Conservation (phyloP, 2,888 invertebrate genomes). For the Leucophenga montana region DNA sequence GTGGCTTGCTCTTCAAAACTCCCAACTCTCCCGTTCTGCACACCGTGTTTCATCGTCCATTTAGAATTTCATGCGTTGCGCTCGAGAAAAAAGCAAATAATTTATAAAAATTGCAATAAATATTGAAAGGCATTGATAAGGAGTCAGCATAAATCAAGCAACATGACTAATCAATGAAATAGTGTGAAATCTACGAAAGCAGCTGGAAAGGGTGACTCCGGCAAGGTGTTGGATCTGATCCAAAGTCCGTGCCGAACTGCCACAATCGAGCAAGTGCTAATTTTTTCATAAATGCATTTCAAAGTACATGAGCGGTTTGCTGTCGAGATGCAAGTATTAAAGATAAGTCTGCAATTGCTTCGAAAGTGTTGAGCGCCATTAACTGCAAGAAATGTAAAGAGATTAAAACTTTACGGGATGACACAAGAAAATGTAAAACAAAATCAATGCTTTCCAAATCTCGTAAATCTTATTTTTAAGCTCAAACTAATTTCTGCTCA, state of each 20-base stretch:
- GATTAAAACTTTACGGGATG: too few species aligned
- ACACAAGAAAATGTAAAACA: too few species aligned
- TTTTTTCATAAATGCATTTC: slow-evolving; percentile 2
- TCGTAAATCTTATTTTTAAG: too few species aligned
- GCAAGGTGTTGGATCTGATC: background rate
- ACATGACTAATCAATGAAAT: slow-evolving; percentile 68
- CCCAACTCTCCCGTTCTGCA: too few species aligned
- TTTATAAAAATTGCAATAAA: slow-evolving; percentile 72
- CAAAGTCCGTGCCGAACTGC: background rate
- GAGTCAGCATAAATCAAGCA: slow-evolving; percentile 73
- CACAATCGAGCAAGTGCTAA: slow-evolving; percentile 6
- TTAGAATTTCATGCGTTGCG: slow-evolving; percentile 9
- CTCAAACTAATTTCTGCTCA: too few species aligned
- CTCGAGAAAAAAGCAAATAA: slow-evolving; percentile 51
- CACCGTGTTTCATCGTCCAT: too few species aligned
- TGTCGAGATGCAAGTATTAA: background rate
- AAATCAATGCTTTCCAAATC: too few species aligned
- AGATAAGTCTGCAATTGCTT: background rate
- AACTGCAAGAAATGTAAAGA: too few species aligned
- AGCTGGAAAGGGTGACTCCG: slow-evolving; percentile 11
- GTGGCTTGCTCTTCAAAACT: slow-evolving; percentile 14
- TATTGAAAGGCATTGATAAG: slow-evolving; percentile 72
- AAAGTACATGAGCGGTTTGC: background rate
- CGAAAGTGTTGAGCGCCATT: too few species aligned
- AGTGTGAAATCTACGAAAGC: slow-evolving; percentile 55